These are phyloP conservation scores for Orchesella cincta DNA, from an alignment of 1,140 invertebrate species.

Conservation along the genomic window DNA sequence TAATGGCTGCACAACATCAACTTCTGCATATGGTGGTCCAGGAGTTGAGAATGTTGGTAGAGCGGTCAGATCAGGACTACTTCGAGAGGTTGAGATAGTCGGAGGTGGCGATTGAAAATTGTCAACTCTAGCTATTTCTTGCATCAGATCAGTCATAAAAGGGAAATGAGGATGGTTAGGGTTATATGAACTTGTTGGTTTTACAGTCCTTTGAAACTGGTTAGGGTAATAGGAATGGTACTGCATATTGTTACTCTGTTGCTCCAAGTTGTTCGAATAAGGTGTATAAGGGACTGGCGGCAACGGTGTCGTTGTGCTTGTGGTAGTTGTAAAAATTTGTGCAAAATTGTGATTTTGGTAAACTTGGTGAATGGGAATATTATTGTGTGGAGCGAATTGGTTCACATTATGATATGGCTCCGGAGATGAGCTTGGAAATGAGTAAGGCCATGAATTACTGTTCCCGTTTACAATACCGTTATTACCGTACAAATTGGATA, in stretches of 20 bases:
- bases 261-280: too few relatives aligned
- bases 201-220: too few relatives aligned
- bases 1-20: background rate
- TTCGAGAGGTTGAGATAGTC: background rate
- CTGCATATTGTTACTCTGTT: too few relatives aligned
- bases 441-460: too few relatives aligned
- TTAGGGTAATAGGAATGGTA: too few relatives aligned
- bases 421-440: too few relatives aligned
- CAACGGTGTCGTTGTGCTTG: background rate
- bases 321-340: background rate
- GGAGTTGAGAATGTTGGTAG: background rate
- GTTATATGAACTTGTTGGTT: too few relatives aligned
- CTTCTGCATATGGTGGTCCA: conserved; percentile 14
- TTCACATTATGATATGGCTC: background rate
- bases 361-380: background rate
- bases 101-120: background rate
- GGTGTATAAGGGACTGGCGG: background rate
- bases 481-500: too few relatives aligned
- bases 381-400: background rate
- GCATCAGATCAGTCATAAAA: background rate
- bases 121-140: background rate
- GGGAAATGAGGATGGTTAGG: too few relatives aligned
- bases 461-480: too few relatives aligned
- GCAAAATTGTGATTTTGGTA: background rate
- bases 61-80: background rate